phyloP scores from a whole-genome alignment of 2,888 invertebrate species.

The Stenoptilia bipunctidactyla region DNA sequence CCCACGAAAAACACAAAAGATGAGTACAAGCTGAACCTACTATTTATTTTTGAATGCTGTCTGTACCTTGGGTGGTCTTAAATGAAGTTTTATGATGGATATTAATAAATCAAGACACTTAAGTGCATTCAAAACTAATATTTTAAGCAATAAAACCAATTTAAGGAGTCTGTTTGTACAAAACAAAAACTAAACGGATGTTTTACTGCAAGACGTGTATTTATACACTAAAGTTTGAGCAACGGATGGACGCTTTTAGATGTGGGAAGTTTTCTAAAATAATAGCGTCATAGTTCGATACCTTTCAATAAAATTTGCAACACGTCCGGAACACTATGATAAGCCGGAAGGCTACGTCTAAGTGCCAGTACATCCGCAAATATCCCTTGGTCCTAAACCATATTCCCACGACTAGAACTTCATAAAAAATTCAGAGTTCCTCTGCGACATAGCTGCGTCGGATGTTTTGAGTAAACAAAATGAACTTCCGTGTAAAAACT shows the following conservation, averaged over 20 bases:
- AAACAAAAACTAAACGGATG: not conserved
- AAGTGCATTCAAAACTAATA: not conserved
- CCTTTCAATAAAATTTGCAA: no score
- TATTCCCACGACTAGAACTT: not conserved
- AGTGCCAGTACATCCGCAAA: not conserved
- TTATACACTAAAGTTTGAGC: not conserved
- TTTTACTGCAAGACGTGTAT: not conserved
- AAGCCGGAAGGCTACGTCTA: not conserved
- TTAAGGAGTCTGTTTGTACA: not conserved
- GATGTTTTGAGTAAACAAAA: no score
- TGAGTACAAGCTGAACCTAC: no score
- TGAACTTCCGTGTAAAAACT: not conserved
- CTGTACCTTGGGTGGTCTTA: not conserved
- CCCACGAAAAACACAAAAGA: no score
- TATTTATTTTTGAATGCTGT: no score
- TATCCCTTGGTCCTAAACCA: not conserved
- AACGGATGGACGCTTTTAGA: no score
- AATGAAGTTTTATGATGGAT: slow-evolving; percentile 1
- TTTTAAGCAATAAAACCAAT: not conserved
- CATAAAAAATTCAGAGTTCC: not conserved
- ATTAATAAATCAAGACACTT: slow-evolving; percentile 1
- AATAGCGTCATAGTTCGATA: no score
- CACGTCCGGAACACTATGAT: no score
- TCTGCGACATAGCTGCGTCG: no score
- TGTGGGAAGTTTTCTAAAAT: no score